phyloP scores from a whole-genome alignment of 2,113 vertebrate genomes.

The Chaetops frenatus region DNA sequence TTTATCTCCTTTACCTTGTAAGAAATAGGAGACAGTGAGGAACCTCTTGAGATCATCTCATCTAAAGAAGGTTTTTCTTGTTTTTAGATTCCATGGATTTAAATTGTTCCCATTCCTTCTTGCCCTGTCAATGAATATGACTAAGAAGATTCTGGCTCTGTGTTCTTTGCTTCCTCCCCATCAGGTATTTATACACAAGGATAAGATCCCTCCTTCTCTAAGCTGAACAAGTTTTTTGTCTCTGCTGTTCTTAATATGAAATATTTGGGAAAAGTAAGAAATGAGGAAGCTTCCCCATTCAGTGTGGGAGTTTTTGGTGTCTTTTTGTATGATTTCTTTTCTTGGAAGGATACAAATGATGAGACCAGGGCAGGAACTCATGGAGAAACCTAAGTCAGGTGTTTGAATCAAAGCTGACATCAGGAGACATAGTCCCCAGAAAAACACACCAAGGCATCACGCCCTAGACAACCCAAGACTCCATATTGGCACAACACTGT shows the following conservation, averaged over 20 bases:
- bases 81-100: background rate
- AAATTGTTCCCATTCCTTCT: background rate
- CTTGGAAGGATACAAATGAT: background rate
- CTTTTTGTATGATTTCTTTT: background rate
- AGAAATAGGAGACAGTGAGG: background rate
- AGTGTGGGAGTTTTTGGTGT: background rate
- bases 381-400: background rate
- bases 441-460: background rate
- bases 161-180: background rate
- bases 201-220: background rate
- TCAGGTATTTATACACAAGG: background rate
- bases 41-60: background rate
- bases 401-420: background rate
- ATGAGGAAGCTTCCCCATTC: background rate
- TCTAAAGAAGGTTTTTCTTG: background rate
- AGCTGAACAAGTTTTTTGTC: background rate
- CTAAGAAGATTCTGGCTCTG: background rate
- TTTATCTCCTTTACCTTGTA: background rate
- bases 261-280: background rate
- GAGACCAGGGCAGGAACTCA: background rate
- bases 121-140: background rate
- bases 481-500: background rate
- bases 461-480: background rate
- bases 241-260: background rate
- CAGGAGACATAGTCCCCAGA: background rate